phyloP scores from a whole-genome alignment of 2,888 invertebrate species.

The Netelia fuscicornis region DNA sequence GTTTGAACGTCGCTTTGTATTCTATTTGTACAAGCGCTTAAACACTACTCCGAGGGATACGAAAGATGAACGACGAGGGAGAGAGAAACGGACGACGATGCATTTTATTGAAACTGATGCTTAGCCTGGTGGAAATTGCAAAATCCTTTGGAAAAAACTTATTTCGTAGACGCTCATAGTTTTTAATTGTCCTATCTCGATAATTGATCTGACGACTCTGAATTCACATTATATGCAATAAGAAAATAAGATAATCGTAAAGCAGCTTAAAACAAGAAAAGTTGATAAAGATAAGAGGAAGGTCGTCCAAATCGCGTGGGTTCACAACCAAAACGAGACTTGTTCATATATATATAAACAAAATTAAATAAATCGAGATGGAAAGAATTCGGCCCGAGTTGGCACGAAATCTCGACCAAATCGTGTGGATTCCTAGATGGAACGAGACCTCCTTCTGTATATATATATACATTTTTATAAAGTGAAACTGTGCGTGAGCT shows the following conservation, averaged over 20 bases:
- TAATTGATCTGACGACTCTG: too few relatives aligned
- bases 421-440: background rate
- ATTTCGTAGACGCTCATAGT: too few relatives aligned
- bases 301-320: too few relatives aligned
- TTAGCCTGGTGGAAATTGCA: too few relatives aligned
- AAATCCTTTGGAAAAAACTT: too few relatives aligned
- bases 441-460: background rate
- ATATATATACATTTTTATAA: background rate
- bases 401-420: background rate
- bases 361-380: background rate
- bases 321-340: too few relatives aligned
- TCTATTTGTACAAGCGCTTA: constrained; percentile 84
- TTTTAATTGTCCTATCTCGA: too few relatives aligned
- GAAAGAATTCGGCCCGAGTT: background rate
- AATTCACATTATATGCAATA: too few relatives aligned
- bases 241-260: too few relatives aligned
- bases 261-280: too few relatives aligned
- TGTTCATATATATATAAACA: background rate
- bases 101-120: too few relatives aligned
- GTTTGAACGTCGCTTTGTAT: constrained; percentile 83
- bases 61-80: constrained; percentile 14
- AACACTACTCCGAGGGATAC: constrained; percentile 79
- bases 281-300: too few relatives aligned
- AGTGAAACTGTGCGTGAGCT: constrained; percentile 14
- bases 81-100: background rate